Evolutionary conservation across 2,888 invertebrate species (phyloP).

Genomic region (Nasonia oneida): DNA sequence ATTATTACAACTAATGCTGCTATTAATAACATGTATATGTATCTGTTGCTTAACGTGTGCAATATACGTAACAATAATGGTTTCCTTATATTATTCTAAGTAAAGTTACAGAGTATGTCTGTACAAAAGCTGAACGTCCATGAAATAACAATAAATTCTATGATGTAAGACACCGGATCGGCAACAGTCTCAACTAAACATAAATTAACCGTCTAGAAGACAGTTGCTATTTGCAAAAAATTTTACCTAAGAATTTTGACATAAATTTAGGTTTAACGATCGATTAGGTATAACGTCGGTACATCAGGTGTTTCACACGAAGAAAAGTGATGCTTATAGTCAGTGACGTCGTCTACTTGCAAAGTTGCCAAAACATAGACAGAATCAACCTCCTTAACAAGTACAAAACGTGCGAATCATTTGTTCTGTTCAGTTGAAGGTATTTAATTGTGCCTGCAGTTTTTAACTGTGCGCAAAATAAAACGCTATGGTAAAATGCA

Average conservation of each 20-base stretch:
- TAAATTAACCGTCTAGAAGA: slow-evolving; percentile 22
- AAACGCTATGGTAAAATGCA: neutral
- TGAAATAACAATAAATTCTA: slow-evolving; percentile 71
- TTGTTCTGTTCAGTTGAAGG: neutral
- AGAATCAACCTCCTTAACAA: slow-evolving; percentile 17
- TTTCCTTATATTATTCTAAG: slow-evolving; percentile 52
- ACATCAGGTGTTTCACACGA: slow-evolving; percentile 2
- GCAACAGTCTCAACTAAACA: slow-evolving; percentile 18
- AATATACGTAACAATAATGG: slow-evolving; percentile 55
- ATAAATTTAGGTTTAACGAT: slow-evolving; percentile 27
- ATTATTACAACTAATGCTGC: slow-evolving; percentile 47
- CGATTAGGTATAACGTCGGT: slow-evolving; percentile 1
- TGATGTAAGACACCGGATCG: slow-evolving; percentile 33
- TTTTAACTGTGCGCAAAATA: neutral
- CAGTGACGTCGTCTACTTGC: slow-evolving; percentile 12
- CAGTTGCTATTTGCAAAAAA: slow-evolving; percentile 19
- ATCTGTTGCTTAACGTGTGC: slow-evolving; percentile 54
- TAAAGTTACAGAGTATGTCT: slow-evolving; percentile 45
- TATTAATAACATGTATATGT: slow-evolving; percentile 44
- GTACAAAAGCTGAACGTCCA: slow-evolving; percentile 66
- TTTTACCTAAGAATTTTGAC: slow-evolving; percentile 22
- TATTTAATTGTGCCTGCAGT: neutral
- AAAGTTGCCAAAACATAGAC: slow-evolving; percentile 40
- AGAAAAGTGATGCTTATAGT: neutral
- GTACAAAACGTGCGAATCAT: slow-evolving; percentile 20